Base-by-base conservation (phyloP, 2,888 invertebrate species). In the Cyclophora albipunctata region DNA sequence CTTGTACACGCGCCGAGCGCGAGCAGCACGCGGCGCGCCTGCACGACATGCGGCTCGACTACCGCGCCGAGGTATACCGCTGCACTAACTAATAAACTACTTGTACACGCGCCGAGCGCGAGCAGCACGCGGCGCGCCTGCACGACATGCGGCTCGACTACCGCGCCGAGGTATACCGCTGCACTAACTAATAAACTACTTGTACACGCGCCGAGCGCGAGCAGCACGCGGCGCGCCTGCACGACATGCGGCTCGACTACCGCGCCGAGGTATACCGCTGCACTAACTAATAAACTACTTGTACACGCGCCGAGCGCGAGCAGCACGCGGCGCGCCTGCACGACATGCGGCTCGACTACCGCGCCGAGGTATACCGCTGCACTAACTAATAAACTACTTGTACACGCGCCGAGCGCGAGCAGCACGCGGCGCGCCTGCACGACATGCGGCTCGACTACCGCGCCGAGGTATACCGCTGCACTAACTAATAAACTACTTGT, bases 131-230 rank as follows among this genome's bases (percentile, higher is more conserved):
- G 0, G 85, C 90, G 0, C 88, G 90, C 52, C 81, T 93, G n/a
- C 91, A 92, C 3, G 90, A 90, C 34, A 65, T 94, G 51, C 90
- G 91, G 55, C 90, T 90, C 51, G 92, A 92, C 63, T 93, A 92
- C 64, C 89, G 90, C 67, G 90, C 90, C 49, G 92, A 93, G 82
- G 93, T 92, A 69, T 66, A 1, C 20, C 20, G 20, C 20, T 20
- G 20, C 20, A 20, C 20, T 20, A 20, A 20, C 20, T 20, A 20
- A 20, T 20, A 20, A 20, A 20, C n/a, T n/a, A n/a, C n/a, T n/a
- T n/a, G n/a, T n/a, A n/a, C n/a, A n/a, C 88, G 90, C 7, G 91
- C 92, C 3, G 90, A 90, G 33, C 65, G 93, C 51, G 90, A 91
- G 55, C 90, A 90, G 51, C 92, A 93, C 61, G 84, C 84, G 0